Evolutionary conservation across 1,140 invertebrate genomes (phyloP).

Genomic region (Sesamia nonagrioides): DNA sequence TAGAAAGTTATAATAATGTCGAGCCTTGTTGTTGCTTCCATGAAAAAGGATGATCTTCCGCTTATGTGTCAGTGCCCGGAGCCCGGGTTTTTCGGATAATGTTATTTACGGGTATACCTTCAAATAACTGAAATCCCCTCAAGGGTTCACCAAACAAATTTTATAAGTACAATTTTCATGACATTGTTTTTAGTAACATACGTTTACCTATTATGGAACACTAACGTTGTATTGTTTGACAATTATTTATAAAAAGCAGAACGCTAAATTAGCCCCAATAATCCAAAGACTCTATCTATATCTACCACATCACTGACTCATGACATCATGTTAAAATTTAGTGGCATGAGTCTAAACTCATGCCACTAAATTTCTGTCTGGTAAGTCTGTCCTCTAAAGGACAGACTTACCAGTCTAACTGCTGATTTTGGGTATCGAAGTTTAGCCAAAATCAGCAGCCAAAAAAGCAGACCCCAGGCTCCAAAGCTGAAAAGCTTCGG

Average conservation of each 20-base stretch:
- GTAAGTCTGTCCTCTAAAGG: too few species aligned
- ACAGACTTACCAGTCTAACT: too few species aligned
- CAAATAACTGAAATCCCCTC: constrained; percentile 31
- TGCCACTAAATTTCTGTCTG: too few species aligned
- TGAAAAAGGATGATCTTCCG: constrained; percentile 52
- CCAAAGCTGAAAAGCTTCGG: too few species aligned
- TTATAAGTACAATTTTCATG: constrained; percentile 17
- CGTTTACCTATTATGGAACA: background rate
- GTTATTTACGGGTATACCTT: constrained; percentile 49
- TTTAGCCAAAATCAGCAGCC: too few species aligned
- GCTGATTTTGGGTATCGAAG: too few species aligned
- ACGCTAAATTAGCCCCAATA: too few species aligned
- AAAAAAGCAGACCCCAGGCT: too few species aligned
- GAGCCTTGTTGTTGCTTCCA: constrained; percentile 7
- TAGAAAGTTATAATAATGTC: constrained; percentile 49
- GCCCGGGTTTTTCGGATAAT: constrained; percentile 47
- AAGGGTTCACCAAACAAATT: background rate
- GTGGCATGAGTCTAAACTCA: too few species aligned
- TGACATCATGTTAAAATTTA: too few species aligned
- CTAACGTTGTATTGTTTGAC: background rate
- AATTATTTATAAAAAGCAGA: background rate
- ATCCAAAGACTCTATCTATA: too few species aligned
- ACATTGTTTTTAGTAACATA: background rate
- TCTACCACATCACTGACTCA: background rate
- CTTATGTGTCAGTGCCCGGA: constrained; percentile 45